Percentiles rank a stretch among this genome's conserved stretches.
Evolutionary conservation across 2,113 vertebrate genomes (phyloP).

Genomic region (Orycteropus afer): DNA sequence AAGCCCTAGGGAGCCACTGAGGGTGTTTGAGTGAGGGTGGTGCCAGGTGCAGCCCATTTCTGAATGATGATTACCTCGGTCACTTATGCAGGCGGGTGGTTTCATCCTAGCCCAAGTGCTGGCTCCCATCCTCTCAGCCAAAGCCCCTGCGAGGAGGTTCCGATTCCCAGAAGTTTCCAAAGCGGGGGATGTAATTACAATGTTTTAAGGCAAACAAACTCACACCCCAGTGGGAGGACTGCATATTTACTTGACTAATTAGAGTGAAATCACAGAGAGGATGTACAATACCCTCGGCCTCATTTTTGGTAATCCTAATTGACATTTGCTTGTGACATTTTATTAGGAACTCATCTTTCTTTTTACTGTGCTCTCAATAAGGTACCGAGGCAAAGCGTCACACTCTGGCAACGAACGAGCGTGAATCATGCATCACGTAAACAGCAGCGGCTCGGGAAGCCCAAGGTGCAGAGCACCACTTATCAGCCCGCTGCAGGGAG

Average conservation of each 20-base stretch:
- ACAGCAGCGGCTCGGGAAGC: neutral
- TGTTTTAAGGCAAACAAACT: conserved; percentile 73
- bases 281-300: conserved; percentile 4
- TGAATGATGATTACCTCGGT: neutral
- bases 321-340: conserved; percentile 72
- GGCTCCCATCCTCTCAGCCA: conserved; percentile 46
- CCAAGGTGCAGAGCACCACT: neutral
- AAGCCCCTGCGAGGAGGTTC: conserved; percentile 21
- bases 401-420: neutral
- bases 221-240: conserved; percentile 55
- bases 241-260: conserved; percentile 72
- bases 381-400: neutral
- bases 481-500: neutral
- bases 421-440: neutral
- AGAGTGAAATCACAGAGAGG: conserved; percentile 56
- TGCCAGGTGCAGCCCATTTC: neutral
- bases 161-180: conserved; percentile 47
- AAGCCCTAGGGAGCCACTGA: neutral
- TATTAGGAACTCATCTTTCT: conserved; percentile 65
- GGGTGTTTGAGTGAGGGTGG: neutral
- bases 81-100: neutral
- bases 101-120: neutral
- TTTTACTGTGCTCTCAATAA: conserved; percentile 50
- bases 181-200: conserved; percentile 58
- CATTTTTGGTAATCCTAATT: conserved; percentile 54